Base-by-base conservation (phyloP, 2,797 vertebrate genomes). In the Melanotaenia maccullochi region DNA sequence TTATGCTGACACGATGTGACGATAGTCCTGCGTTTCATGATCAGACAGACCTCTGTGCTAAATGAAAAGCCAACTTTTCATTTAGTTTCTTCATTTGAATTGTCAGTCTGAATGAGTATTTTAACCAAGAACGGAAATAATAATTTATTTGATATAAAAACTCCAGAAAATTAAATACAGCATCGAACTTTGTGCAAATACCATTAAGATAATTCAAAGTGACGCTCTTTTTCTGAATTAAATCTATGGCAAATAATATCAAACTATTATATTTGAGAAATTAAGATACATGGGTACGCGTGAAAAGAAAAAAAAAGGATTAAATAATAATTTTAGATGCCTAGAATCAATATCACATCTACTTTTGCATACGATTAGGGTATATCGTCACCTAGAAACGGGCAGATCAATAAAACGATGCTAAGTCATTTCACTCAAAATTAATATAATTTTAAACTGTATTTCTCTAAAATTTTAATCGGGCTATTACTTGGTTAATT, bases 331-430 rank as follows among this genome's bases (percentile, higher is more conserved):
- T 91, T 88, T 85, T 79, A 87, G 78, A 80, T 79, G 71, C 35
- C 84, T 71, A 33, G 86, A 85, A 93, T 93, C 91, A 87, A 93
- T 85, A 81, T 91, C 82, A 87, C 82, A 89, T 92, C 79, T 87
- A 86, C 90, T 91, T 93, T 84, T 88, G 90, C 78, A 76, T 75
- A 88, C 81, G 89, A 89, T 86, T 89, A 81, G 32, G 32, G 32
- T 91, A 83, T 84, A 84, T 81, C 76, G 77, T 86, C 83, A 87
- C 79, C 65, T 64, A 68, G 83, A 79, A 84, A 78, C 63, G 71
- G 83, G 55, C 51, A 11, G 78, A 91, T 94, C 92, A 79, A 93
- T 93, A 89, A 71, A 78, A 82, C 33, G 57, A 63, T 25, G 68
- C 78, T 72, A 35, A 30, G 65, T 24, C 73, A 60, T 32, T 81